A percentile compares a stretch with the other conserved stretches of the same genome.
phyloP scores from a whole-genome alignment of 1,140 invertebrate genomes.

The Drosophila rhopaloa region DNA sequence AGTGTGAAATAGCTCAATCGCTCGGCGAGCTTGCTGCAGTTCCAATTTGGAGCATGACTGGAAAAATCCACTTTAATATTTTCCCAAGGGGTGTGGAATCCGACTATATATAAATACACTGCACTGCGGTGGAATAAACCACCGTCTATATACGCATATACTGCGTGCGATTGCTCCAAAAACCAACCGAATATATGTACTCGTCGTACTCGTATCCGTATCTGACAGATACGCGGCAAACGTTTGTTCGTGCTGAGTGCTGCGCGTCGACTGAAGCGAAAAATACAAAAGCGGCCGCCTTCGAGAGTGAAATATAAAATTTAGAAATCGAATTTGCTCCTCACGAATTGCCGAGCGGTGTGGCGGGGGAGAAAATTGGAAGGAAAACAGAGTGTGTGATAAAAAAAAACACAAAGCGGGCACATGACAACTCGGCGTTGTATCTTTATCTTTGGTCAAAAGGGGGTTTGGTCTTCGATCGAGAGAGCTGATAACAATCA shows the following conservation, averaged over 20 bases:
- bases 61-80: constrained; percentile 29
- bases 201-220: constrained; percentile 67
- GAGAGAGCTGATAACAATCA: constrained; percentile 59
- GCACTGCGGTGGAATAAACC: constrained; percentile 24
- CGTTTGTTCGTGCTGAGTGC: constrained; percentile 81
- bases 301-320: constrained; percentile 59
- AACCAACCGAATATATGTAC: constrained; percentile 73
- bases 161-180: constrained; percentile 45
- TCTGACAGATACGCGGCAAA: constrained; percentile 71
- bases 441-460: constrained; percentile 38
- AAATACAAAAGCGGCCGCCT: constrained; percentile 37
- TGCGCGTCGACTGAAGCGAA: constrained; percentile 77
- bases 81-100: neutral
- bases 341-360: constrained; percentile 24
- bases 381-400: constrained; percentile 65
- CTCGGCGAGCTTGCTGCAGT: constrained; percentile 1
- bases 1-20: constrained; percentile 27
- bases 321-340: constrained; percentile 73
- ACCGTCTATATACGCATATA: constrained; percentile 22
- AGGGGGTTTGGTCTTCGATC: constrained; percentile 46
- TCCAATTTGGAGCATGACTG: constrained; percentile 34
- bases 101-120: constrained; percentile 27
- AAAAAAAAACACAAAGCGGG: constrained; percentile 60
- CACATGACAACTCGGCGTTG: constrained; percentile 69
- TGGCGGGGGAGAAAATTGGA: constrained; percentile 1